Evolutionary conservation across 2,113 vertebrate genomes (phyloP).

Genomic region (Noturus placidus): DNA sequence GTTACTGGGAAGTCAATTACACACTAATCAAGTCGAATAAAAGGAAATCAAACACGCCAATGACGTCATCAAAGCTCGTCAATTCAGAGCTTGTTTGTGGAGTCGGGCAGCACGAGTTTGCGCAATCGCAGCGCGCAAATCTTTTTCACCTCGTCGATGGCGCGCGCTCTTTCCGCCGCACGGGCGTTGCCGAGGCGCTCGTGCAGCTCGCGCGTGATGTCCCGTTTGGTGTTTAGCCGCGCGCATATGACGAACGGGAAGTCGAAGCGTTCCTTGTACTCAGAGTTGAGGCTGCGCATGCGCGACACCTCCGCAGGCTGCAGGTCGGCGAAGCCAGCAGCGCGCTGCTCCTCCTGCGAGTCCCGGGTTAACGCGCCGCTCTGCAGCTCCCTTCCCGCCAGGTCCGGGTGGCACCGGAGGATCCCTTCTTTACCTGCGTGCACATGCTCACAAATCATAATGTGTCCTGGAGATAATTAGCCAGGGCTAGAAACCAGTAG

Average conservation of each 20-base stretch:
- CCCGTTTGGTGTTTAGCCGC: slow-evolving; percentile 66
- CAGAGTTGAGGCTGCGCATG: slow-evolving; percentile 69
- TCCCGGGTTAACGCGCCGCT: slow-evolving; percentile 70
- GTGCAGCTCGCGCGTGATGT: slow-evolving; percentile 65
- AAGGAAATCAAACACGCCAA: background rate
- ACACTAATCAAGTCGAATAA: background rate
- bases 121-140: slow-evolving; percentile 74
- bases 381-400: slow-evolving; percentile 76
- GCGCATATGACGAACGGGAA: slow-evolving; percentile 84
- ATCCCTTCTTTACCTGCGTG: slow-evolving; percentile 79
- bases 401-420: slow-evolving; percentile 80
- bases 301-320: slow-evolving; percentile 52
- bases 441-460: background rate
- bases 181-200: slow-evolving; percentile 62
- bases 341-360: slow-evolving; percentile 74
- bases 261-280: slow-evolving; percentile 77
- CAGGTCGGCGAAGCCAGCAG: slow-evolving; percentile 72
- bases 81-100: slow-evolving; percentile 48
- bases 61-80: background rate
- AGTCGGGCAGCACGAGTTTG: slow-evolving; percentile 57
- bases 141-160: slow-evolving; percentile 79
- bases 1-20: background rate
- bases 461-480: background rate
- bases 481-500: background rate
- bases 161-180: slow-evolving; percentile 65